Base-by-base conservation (phyloP, 1,140 invertebrate genomes). In the Delia radicum region DNA sequence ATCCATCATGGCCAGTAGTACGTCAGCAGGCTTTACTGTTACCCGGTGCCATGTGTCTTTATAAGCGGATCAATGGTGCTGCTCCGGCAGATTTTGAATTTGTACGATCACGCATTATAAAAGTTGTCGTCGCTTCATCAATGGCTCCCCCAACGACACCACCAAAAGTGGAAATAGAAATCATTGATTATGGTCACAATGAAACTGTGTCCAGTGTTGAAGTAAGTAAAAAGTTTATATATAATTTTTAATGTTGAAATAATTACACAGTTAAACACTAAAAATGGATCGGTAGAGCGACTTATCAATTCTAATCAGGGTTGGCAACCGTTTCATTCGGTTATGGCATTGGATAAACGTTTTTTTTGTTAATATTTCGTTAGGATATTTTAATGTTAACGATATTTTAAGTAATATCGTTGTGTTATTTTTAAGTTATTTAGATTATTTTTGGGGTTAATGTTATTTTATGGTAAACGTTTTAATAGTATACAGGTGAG, bases 141-240 rank as follows among this genome's bases (percentile, higher is more conserved):
- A 18, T 21, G 18, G 28, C 63, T 42, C 33, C 69, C 27, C 61
- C 67, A 55, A 24, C 74, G 18, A 71, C 76, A 81, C 8, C 76
- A 87, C 74, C 91, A 89, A 77, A 78, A 33, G 81, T 80, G 12
- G 80, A 84, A 76, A 89, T 93, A 3, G 89, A 90, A 46, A 92
- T 93, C 74, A 87, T 94, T 5, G 93, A 94, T 83, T 93, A 91
- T 81, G 93, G 93, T 74, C 92, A 92, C 33, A 81, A 76, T 65
- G 78, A 76, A 31, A 80, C 75, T 55, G 82, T 85, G 21, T 79
- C 78, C 71, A 79, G 79, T 75, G 76, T 77, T 69, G 82, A 85
- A 77, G 84, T 85, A 74, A 82, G 82, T 80, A 18, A 0, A 65
- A 21, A 8, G 8, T 21, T 15, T 18, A n/a, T 55, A 21, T 21